Base-by-base conservation (phyloP, 1,140 invertebrate species). In the Oreohelix idahoensis region DNA sequence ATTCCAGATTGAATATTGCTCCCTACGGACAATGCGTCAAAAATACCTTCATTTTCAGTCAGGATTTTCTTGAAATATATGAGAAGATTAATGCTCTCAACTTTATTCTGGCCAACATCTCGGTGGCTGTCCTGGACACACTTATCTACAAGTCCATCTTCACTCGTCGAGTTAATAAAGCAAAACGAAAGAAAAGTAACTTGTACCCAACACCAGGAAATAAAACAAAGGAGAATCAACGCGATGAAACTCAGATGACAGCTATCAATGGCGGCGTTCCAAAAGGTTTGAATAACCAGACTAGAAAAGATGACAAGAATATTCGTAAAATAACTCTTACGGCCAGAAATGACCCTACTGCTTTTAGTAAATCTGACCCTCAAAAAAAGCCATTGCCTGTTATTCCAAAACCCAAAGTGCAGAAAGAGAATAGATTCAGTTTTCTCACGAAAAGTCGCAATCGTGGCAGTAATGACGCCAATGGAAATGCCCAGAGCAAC, bases 91-190 rank as follows among this genome's bases (percentile, higher is more conserved):
- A 85, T 79, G 83, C 84, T 1, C 74, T 81, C 8, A 53, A 83
- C 20, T 87, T 81, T 51, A 26, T 86, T 0, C 0, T 86, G 0
- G 82, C 84, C 20, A 85, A 86, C 66, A 29, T 88, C 35, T 66
- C 66, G 26, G 84, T 87, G 17, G 70, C 75, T 17, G 63, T 87
- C 23, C 76, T 88, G 20, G 86, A 87, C 83, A 71, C 80, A 20
- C 76, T 88, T 0, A 87, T 88, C 49, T 88, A 88, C 74, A 84
- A 78, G 49, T 82, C 81, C 39, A 84, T 86, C 74, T 79, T 83
- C 66, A 81, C 53, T 32, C 70, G 83, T 4, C 51, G 86, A 13
- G 86, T 84, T 51, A 84, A 83, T 23, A 87, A 87, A 81, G 86
- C 86, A 15, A 82, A 79, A 53, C 38, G 86, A 11, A 83, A 82